Evolutionary conservation across 2,888 invertebrate species (phyloP), one percentile per base, ranked within the genome.

Genomic region (Drosophila maculinotata): DNA sequence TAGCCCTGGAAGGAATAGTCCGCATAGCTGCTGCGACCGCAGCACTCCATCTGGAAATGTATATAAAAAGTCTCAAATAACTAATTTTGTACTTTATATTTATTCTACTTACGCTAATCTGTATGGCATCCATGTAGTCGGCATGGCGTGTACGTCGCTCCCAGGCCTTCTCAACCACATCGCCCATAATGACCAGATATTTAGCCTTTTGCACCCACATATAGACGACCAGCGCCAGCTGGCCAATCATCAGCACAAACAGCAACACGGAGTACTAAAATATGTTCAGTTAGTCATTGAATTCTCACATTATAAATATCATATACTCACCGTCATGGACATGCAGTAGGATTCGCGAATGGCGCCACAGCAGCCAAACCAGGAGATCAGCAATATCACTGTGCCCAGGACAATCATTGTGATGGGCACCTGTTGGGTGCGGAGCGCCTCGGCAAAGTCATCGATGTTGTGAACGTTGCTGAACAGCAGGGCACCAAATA

Each of bases 341-440:
- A 97, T 96, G 93, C 96, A 97, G 90, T 97, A 95, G 90, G 96
- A 97, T 92, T 97, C 97, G 69, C 95, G 94, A 70, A 96, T 94
- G 12, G 97, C 97, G 39, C 97, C 97, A 89, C 97, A 97, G 92
- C 97, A 97, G 65, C 97, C 97, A 90, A 97, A 95, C 93, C 97
- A 97, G 2, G 97, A 96, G 76, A 97, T 95, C 81, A 96, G 89
- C 90, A 97, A 95, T 79, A 96, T 94, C 26, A 96, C 90, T 7
- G 93, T 92, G 17, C 96, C 96, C 70, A 96, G 91, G 48, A 95
- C 92, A 71, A 96, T 95, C 87, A 95, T 93, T 47, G 94, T 90
- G 86, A 95, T 93, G 0, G 95, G 94, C 1, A 95, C 94, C 49
- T 94, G 92, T n/a, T 93, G 90, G 59, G 94, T 92, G 20, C 93